Evolutionary conservation across 2,888 invertebrate species (phyloP), one percentile per base, ranked within the genome.

Genomic region (Clunio marinus): DNA sequence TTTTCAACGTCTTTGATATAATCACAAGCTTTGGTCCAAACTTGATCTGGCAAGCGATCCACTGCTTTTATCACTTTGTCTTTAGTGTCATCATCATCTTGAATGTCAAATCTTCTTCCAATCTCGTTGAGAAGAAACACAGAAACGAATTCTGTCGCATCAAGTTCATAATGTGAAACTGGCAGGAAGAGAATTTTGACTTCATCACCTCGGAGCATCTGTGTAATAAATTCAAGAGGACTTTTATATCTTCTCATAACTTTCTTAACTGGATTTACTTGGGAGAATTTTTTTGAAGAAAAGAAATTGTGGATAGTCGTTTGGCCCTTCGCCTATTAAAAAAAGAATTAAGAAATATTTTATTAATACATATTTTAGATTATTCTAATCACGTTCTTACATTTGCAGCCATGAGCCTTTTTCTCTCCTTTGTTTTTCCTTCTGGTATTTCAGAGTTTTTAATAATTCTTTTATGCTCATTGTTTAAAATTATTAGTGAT

Each of bases 141-240:
- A 59, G 59, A 15, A n/a, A 59, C 35, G 32, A 15, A 59, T 8
- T 32, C n/a, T 4, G 35, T 2, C 3, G 59, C 17, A 59, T 59
- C 35, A 35, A 59, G 59, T 7, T 59, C 59, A n/a, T 32, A 59
- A n/a, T 59, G 59, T 1, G n/a, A 2, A 7, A 32, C 20, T 59
- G 59, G 59, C 15, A 59, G 17, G 32, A 28, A 59, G 32, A 59
- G 10, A n/a, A 59, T 28, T 13, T 59, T 59, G 17, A 35, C 59
- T 15, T 59, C 8, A n/a, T 59, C 59, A 25, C 59, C 59, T 17
- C 59, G 59, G 22, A 59, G 59, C 7, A 2, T 22, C 15, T 59
- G 15, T 2, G 20, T 10, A 7, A 59, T 35, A 10, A 2, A n/a
- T 8, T 59, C 59, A 20, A 35, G 17, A n/a, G n/a, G n/a, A n/a